Evolutionary conservation across 2,888 invertebrate genomes (phyloP).

Genomic region (Octodonta nipae): DNA sequence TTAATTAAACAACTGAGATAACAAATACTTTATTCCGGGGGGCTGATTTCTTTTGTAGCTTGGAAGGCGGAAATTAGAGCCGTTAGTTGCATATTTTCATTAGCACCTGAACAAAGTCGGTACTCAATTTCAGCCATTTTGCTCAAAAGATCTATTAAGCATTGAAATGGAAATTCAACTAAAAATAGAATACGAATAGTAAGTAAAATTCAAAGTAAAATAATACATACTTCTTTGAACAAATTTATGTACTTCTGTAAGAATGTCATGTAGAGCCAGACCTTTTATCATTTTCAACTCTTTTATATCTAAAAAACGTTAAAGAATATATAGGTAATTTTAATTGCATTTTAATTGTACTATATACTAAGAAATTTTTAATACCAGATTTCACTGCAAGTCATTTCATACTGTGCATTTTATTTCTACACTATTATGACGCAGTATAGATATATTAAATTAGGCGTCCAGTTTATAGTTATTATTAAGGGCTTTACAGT

Average conservation of each 20-base stretch:
- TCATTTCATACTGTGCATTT: too few relatives aligned
- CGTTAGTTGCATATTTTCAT: slow-evolving; percentile 80
- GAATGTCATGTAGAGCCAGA: slow-evolving; percentile 80
- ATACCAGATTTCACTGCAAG: too few relatives aligned
- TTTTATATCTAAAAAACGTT: slow-evolving; percentile 49
- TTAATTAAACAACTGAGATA: too few relatives aligned
- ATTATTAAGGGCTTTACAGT: too few relatives aligned
- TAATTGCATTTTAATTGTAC: too few relatives aligned
- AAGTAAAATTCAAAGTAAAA: neutral
- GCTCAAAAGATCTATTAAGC: slow-evolving; percentile 64
- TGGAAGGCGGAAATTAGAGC: slow-evolving; percentile 83
- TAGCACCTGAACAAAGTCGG: slow-evolving; percentile 71
- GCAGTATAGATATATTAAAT: too few relatives aligned
- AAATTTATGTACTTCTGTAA: slow-evolving; percentile 76
- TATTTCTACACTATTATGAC: too few relatives aligned
- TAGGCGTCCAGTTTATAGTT: too few relatives aligned
- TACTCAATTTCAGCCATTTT: slow-evolving; percentile 85
- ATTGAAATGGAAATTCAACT: slow-evolving; percentile 78
- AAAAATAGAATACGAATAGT: slow-evolving; percentile 26
- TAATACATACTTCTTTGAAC: slow-evolving; percentile 71
- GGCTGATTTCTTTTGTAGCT: slow-evolving; percentile 48
- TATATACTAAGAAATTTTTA: too few relatives aligned
- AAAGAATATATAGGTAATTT: too few relatives aligned
- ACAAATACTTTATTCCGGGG: slow-evolving; percentile 14
- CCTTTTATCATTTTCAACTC: slow-evolving; percentile 80